Evolutionary conservation across 2,888 invertebrate genomes (phyloP).

Genomic region (Acrobasis suavella): DNA sequence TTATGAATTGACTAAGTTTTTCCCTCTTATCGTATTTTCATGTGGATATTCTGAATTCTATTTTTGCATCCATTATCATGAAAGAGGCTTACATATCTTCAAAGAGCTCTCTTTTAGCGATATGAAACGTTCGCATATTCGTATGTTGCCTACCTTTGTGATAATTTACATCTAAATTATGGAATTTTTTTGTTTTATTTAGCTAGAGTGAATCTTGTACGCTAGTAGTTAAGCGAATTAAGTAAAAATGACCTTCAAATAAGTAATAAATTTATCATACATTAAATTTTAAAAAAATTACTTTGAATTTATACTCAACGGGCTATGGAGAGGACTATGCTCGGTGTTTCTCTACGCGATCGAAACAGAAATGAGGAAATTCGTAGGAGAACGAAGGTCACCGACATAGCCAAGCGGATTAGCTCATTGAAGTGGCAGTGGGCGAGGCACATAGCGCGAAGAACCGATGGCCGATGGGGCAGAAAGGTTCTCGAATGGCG

Average conservation of each 20-base stretch:
- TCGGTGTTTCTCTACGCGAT: no score
- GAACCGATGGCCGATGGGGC: no score
- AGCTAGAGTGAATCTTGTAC: background rate
- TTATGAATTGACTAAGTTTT: background rate
- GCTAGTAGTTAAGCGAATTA: no score
- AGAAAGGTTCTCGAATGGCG: no score
- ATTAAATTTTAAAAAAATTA: no score
- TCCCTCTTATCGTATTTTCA: background rate
- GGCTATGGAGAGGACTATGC: no score
- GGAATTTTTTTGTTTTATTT: background rate
- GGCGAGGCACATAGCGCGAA: no score
- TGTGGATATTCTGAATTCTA: conserved; percentile 23
- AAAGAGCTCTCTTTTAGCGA: conserved; percentile 16
- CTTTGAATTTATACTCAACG: no score
- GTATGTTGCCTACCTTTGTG: conserved; percentile 3
- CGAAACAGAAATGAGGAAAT: no score
- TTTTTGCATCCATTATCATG: conserved; percentile 26
- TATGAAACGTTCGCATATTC: conserved; percentile 18
- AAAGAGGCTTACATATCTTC: conserved; percentile 24
- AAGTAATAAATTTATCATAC: background rate
- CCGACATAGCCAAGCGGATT: no score
- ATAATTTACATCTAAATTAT: conserved; percentile 1
- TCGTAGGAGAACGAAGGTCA: no score
- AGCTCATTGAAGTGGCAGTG: no score
- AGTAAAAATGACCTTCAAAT: background rate